These are phyloP conservation scores for Manduca sexta DNA, from an alignment of 1,140 invertebrate genomes.

Conservation along the genomic window DNA sequence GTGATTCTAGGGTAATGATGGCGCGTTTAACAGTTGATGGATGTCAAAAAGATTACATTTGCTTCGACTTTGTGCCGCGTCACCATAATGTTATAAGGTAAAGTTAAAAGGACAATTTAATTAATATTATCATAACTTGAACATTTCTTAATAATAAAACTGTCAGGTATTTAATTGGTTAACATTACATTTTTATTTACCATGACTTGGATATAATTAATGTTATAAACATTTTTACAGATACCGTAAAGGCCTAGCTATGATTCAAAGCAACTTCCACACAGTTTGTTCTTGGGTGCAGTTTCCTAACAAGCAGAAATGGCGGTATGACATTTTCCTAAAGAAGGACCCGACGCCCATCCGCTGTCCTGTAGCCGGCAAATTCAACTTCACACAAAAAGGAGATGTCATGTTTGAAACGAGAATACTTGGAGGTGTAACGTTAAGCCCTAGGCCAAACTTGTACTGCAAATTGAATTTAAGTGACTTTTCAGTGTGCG, in stretches of 20 bases:
- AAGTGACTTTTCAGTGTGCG: conserved; percentile 95
- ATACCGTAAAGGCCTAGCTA: conserved; percentile 91
- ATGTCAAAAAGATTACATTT: conserved; percentile 98
- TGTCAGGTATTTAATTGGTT: no score
- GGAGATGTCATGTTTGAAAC: conserved; percentile 93
- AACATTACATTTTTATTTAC: not conserved
- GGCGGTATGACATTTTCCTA: conserved; percentile 92
- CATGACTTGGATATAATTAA: not conserved
- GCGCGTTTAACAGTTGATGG: conserved; percentile 96
- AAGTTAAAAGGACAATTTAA: no score
- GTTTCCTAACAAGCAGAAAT: conserved; percentile 87
- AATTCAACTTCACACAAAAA: conserved; percentile 93
- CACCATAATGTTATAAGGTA: conserved; percentile 95
- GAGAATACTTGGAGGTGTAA: conserved; percentile 94
- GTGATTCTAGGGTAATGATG: conserved; percentile 94
- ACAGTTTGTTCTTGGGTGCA: conserved; percentile 96
- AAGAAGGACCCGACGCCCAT: conserved; percentile 94
- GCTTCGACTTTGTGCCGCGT: conserved; percentile 95
- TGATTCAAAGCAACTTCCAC: conserved; percentile 91
- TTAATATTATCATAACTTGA: no score
- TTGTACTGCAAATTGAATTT: conserved; percentile 95
- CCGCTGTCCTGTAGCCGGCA: conserved; percentile 95
- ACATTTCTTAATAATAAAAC: no score
- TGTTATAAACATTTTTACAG: conserved; percentile 52
- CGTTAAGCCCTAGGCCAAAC: conserved; percentile 92